Evolutionary conservation across 2,113 vertebrate species (phyloP).

Genomic region (Monopterus albus): DNA sequence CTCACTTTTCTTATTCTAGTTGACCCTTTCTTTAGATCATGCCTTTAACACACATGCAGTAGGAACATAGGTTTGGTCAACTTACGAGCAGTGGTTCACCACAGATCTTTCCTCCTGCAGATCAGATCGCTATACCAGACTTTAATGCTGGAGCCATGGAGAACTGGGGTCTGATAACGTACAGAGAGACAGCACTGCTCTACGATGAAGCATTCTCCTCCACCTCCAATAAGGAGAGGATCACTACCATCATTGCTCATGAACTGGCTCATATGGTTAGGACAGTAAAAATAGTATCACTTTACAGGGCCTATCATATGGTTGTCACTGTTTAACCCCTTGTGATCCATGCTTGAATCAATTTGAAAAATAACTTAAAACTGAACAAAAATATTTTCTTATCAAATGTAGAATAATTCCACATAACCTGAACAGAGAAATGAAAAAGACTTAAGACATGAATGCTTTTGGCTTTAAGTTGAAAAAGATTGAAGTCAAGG

Average conservation of each 20-base stretch:
- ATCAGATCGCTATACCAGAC: constrained; percentile 85
- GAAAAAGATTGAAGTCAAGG: no score
- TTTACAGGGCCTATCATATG: neutral
- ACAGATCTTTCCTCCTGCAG: constrained; percentile 48
- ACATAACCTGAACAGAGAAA: no score
- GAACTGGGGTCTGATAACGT: constrained; percentile 87
- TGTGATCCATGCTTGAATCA: neutral
- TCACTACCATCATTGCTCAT: constrained; percentile 81
- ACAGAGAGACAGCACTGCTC: constrained; percentile 83
- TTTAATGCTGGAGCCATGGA: constrained; percentile 86
- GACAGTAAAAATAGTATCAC: neutral
- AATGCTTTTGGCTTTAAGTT: no score
- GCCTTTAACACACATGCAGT: neutral
- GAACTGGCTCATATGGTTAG: constrained; percentile 86
- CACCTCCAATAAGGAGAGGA: constrained; percentile 81
- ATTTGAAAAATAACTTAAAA: neutral
- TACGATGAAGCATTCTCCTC: constrained; percentile 79
- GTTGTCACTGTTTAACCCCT: neutral
- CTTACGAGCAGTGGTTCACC: neutral
- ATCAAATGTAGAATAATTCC: no score
- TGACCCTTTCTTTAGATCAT: neutral
- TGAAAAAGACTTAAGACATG: no score
- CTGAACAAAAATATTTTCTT: no score
- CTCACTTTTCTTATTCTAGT: neutral
- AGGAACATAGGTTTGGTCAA: neutral